Conservation (phyloP, 2,888 invertebrate species). For the Synanthedon andrenaeformis region DNA sequence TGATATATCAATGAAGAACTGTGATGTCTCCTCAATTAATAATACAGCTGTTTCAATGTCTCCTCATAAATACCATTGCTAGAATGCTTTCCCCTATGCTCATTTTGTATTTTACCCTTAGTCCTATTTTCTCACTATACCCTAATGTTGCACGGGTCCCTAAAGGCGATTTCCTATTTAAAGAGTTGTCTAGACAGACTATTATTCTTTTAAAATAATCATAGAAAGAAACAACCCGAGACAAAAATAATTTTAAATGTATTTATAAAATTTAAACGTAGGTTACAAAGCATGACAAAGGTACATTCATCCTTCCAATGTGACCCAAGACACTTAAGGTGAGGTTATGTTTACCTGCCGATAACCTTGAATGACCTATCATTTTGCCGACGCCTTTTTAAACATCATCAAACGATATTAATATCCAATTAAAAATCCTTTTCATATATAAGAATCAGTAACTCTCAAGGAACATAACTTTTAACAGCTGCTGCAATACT, state of each 20-base stretch:
- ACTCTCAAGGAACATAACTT: not conserved
- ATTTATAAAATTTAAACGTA: no score
- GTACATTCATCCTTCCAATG: conserved; percentile 24
- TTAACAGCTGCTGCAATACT: conserved; percentile 7
- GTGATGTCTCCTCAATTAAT: no score
- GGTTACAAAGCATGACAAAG: no score
- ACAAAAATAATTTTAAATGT: no score
- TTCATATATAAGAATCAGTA: not conserved
- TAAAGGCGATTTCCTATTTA: not conserved
- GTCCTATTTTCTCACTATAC: not conserved
- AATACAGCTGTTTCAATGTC: no score
- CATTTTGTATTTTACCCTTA: not conserved
- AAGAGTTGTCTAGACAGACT: no score
- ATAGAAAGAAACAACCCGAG: no score
- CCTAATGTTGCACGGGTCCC: not conserved
- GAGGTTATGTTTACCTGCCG: conserved; percentile 57
- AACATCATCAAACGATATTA: conserved; percentile 2
- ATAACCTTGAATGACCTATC: conserved; percentile 69
- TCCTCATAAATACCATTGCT: no score
- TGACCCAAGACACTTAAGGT: conserved; percentile 41
- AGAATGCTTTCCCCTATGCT: no score
- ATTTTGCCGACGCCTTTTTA: conserved; percentile 8
- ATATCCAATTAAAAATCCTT: not conserved
- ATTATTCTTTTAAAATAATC: no score
- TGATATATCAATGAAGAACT: no score